Conservation (phyloP, 2,113 vertebrate genomes). For the Crypturellus undulatus region DNA sequence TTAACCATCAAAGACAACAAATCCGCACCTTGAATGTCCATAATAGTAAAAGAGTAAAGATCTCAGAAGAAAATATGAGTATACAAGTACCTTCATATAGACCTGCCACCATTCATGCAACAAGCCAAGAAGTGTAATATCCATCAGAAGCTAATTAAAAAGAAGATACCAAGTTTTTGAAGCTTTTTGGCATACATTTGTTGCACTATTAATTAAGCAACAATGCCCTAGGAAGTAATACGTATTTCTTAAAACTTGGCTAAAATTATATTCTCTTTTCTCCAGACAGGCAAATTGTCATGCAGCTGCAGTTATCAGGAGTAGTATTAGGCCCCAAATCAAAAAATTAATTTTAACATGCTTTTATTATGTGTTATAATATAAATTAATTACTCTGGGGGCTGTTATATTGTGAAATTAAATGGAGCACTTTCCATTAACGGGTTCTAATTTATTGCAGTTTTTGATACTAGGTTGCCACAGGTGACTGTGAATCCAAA, state of each 20-base stretch:
- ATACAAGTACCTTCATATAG: neutral
- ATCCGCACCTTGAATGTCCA: neutral
- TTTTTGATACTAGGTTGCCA: neutral
- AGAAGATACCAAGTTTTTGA: neutral
- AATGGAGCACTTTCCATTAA: conserved; percentile 14
- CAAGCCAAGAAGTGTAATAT: conserved; percentile 6
- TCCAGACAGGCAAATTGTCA: neutral
- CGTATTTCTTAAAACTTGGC: conserved; percentile 29
- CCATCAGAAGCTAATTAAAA: conserved; percentile 30
- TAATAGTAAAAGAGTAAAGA: too few species aligned
- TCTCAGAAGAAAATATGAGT: neutral
- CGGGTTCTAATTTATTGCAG: neutral
- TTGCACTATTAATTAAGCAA: neutral
- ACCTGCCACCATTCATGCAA: neutral
- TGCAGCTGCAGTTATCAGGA: neutral
- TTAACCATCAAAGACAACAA: neutral
- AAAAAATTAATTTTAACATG: conserved; percentile 22
- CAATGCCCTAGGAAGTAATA: neutral
- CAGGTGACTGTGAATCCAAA: conserved; percentile 4
- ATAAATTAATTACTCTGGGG: conserved; percentile 25
- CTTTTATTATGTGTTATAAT: conserved; percentile 17
- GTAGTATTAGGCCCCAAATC: neutral
- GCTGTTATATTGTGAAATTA: conserved; percentile 13
- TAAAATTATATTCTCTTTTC: neutral
- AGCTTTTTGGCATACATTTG: neutral